Percentiles rank a stretch among this genome's conserved stretches.
phyloP scores from a whole-genome alignment of 2,797 vertebrate species.

The Rhodeus uyekii region DNA sequence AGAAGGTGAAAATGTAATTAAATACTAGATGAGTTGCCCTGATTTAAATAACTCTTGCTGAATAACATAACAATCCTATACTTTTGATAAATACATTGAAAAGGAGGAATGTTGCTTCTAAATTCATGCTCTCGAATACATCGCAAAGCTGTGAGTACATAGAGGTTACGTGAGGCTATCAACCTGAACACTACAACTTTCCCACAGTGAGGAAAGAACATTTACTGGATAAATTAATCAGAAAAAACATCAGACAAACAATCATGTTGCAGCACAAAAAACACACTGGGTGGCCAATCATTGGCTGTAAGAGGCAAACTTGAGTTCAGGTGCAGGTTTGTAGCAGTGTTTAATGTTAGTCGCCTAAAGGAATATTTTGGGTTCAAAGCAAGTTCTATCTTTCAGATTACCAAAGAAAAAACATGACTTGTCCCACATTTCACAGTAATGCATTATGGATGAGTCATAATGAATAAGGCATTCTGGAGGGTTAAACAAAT shows the following conservation, averaged over 20 bases:
- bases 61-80: not conserved
- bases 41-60: not conserved
- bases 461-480: not conserved
- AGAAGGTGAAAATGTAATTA: not conserved
- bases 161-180: not conserved
- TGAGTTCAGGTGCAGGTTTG: not conserved
- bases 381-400: not conserved
- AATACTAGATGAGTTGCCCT: conserved; percentile 9
- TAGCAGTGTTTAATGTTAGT: not conserved
- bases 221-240: not conserved
- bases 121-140: not conserved
- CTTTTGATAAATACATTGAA: not conserved
- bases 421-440: not conserved
- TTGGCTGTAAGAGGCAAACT: not conserved
- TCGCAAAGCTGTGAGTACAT: not conserved
- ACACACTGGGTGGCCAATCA: not conserved
- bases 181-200: not conserved
- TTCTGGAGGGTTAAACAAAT: not conserved
- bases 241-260: not conserved
- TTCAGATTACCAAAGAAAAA: not conserved
- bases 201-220: not conserved
- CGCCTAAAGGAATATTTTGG: not conserved
- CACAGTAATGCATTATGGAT: conserved; percentile 7
- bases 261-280: conserved; percentile 3
- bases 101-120: not conserved